phyloP scores from a whole-genome alignment of 2,888 invertebrate genomes.

The Dascillus cervinus region DNA sequence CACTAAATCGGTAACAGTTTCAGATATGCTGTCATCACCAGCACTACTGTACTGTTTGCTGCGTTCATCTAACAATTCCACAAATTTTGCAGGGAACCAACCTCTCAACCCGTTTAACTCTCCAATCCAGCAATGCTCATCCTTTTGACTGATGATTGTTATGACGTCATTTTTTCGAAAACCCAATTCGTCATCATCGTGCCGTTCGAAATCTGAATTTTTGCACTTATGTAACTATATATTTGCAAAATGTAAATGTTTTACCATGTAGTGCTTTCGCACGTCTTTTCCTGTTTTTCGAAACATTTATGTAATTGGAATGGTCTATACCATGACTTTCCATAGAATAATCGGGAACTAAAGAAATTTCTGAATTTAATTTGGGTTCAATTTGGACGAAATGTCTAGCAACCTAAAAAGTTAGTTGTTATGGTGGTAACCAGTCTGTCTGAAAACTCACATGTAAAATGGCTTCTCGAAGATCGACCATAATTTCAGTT shows the following conservation, averaged over 20 bases:
- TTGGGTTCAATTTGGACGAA: conserved; percentile 91
- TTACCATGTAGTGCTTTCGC: conserved; percentile 84
- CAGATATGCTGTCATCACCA: conserved; percentile 96
- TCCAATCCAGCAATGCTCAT: conserved; percentile 98
- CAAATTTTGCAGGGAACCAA: conserved; percentile 97
- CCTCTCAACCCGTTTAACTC: conserved; percentile 91
- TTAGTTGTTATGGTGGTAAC: conserved; percentile 6
- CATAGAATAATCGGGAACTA: conserved; percentile 90
- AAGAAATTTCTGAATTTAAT: conserved; percentile 65
- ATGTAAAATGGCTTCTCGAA: conserved; percentile 91
- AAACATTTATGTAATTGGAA: conserved; percentile 90
- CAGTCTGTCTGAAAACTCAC: conserved; percentile 36
- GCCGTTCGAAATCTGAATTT: conserved; percentile 82
- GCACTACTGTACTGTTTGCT: conserved; percentile 86
- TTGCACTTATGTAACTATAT: background rate
- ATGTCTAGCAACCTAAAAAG: conserved; percentile 68
- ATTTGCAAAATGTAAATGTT: background rate
- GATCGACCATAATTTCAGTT: conserved; percentile 96
- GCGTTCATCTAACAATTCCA: conserved; percentile 90
- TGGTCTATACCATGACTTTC: conserved; percentile 92
- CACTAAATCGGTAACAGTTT: conserved; percentile 93
- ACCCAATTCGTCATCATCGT: conserved; percentile 96
- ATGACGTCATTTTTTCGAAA: conserved; percentile 98
- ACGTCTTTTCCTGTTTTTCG: conserved; percentile 75
- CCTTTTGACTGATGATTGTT: conserved; percentile 92